Evolutionary conservation across 2,797 vertebrate genomes (phyloP).

Genomic region (Macroramphosus scolopax): DNA sequence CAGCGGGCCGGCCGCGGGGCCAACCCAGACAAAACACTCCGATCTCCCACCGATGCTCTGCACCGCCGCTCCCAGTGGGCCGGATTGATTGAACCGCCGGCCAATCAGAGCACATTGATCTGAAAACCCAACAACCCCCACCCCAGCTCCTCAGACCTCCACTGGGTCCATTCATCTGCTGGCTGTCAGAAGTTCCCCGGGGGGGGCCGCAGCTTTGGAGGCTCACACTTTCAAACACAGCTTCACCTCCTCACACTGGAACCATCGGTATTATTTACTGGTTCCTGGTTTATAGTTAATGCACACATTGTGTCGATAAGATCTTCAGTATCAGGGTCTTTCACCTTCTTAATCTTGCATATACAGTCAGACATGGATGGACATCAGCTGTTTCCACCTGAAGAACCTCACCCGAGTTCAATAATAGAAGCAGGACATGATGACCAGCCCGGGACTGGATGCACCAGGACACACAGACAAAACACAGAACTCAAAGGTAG

Average conservation of each 20-base stretch:
- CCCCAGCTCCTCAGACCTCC: conserved; percentile 45
- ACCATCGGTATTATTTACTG: too few species aligned
- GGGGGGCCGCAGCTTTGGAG: conserved; percentile 48
- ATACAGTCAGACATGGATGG: too few species aligned
- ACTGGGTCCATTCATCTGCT: conserved; percentile 67
- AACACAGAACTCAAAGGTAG: too few species aligned
- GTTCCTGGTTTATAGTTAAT: too few species aligned
- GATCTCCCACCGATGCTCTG: conserved; percentile 65
- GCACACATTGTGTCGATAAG: too few species aligned
- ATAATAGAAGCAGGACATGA: too few species aligned
- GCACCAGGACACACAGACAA: too few species aligned
- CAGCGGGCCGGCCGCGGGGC: conserved; percentile 62
- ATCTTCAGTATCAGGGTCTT: too few species aligned
- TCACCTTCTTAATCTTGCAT: too few species aligned
- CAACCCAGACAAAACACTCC: conserved; percentile 77
- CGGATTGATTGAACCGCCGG: conserved; percentile 73
- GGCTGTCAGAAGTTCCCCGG: conserved; percentile 67
- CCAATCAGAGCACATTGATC: conserved; percentile 78
- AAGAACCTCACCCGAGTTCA: too few species aligned
- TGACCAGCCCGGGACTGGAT: too few species aligned
- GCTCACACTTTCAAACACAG: conserved; percentile 49
- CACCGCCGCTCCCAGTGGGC: conserved; percentile 56
- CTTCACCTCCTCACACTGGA: background rate
- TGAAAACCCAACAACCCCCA: conserved; percentile 30
- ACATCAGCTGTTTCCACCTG: too few species aligned